These are phyloP conservation scores for Antheraea yamamai DNA, from an alignment of 2,888 invertebrate genomes.

Conservation along the genomic window DNA sequence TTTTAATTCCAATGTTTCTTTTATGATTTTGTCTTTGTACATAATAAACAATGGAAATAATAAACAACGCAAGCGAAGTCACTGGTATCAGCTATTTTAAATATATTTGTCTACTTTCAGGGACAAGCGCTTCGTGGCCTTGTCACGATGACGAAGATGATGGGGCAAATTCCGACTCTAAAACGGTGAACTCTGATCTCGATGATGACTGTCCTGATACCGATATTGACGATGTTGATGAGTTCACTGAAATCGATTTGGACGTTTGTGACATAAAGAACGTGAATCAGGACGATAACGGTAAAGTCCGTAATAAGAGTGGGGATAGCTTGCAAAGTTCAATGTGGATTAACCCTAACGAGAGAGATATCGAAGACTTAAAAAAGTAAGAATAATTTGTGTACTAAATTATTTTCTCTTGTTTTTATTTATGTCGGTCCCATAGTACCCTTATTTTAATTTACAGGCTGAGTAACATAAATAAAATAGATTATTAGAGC, in stretches of 20 bases:
- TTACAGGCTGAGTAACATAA: too few relatives aligned
- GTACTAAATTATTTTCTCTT: neutral
- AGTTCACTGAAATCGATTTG: conserved; percentile 66
- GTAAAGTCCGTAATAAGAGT: conserved; percentile 52
- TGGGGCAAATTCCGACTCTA: conserved; percentile 70
- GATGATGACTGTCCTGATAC: conserved; percentile 66
- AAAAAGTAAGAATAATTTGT: conserved; percentile 58
- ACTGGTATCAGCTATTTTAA: neutral
- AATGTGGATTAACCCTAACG: conserved; percentile 72
- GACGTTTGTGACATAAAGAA: conserved; percentile 63
- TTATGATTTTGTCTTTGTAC: too few relatives aligned
- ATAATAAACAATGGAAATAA: too few relatives aligned
- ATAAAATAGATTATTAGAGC: too few relatives aligned
- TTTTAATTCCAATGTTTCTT: too few relatives aligned
- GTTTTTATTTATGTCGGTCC: too few relatives aligned
- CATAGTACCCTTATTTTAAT: too few relatives aligned
- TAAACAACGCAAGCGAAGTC: too few relatives aligned
- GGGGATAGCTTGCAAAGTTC: conserved; percentile 68
- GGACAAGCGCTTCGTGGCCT: conserved; percentile 72
- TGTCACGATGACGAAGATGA: conserved; percentile 76
- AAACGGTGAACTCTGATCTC: conserved; percentile 68
- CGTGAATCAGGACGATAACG: conserved; percentile 51
- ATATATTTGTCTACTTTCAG: conserved; percentile 35
- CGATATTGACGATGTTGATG: conserved; percentile 62
- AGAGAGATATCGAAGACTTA: conserved; percentile 81